A percentile compares a stretch with the other conserved stretches of the same genome.
Evolutionary conservation across 2,888 invertebrate genomes (phyloP).

Genomic region (Leucoptera coffeella): DNA sequence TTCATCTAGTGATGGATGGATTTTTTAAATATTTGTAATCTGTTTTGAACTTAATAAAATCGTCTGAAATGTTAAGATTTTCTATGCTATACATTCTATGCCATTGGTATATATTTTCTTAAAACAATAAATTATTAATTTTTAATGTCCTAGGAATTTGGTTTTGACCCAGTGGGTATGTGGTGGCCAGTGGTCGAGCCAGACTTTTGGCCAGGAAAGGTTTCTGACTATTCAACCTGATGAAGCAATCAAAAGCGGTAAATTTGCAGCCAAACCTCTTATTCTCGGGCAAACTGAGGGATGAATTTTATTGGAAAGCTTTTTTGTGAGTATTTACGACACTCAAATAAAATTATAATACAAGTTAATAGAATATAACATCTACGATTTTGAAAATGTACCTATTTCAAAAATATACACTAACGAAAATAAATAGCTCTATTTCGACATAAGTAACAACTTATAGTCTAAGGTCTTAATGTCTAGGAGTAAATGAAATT

Average conservation of each 20-base stretch:
- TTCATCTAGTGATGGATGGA: no score
- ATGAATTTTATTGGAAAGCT: constrained; percentile 61
- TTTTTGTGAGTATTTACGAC: constrained; percentile 52
- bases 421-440: no score
- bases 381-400: no score
- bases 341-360: no score
- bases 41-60: no score
- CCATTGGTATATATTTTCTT: neutral
- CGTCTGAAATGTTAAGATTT: no score
- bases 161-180: constrained; percentile 39
- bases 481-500: no score
- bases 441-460: no score
- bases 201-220: constrained; percentile 59
- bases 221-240: constrained; percentile 59
- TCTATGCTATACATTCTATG: neutral
- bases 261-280: constrained; percentile 57
- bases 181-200: constrained; percentile 63
- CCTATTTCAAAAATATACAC: no score
- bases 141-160: constrained; percentile 47
- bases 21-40: no score
- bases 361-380: no score
- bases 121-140: neutral
- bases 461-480: no score
- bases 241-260: constrained; percentile 47
- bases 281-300: constrained; percentile 61